These are phyloP conservation scores for Notarius lentiginosus DNA, from an alignment of 2,113 vertebrate genomes.

Conservation along the genomic window DNA sequence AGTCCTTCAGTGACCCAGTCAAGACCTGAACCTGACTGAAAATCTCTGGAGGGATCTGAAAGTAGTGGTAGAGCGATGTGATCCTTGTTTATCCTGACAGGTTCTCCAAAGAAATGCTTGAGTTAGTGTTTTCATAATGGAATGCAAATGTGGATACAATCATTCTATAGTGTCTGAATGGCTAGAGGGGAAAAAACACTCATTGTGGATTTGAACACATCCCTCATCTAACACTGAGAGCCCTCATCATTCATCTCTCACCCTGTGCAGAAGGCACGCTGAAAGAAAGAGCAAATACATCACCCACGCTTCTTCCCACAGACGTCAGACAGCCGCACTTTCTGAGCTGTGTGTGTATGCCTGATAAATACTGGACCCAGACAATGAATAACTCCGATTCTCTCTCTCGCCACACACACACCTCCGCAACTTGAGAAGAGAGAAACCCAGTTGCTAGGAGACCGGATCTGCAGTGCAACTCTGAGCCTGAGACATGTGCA, in stretches of 20 bases:
- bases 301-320: slow-evolving; percentile 23
- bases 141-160: background rate
- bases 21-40: background rate
- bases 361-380: slow-evolving; percentile 50
- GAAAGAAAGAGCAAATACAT: slow-evolving; percentile 12
- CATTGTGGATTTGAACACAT: background rate
- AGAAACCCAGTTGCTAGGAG: slow-evolving; percentile 73
- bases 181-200: background rate
- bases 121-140: background rate
- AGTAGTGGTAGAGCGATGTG: background rate
- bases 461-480: slow-evolving; percentile 63
- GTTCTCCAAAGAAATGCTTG: background rate
- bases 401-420: slow-evolving; percentile 14
- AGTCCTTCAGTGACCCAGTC: background rate
- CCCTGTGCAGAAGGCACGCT: slow-evolving; percentile 8
- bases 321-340: slow-evolving; percentile 35
- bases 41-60: background rate
- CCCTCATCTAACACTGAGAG: background rate
- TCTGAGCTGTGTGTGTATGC: slow-evolving; percentile 25
- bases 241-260: slow-evolving; percentile 4
- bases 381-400: slow-evolving; percentile 62
- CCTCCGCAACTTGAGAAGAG: slow-evolving; percentile 55
- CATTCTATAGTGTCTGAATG: too few relatives aligned
- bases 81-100: background rate
- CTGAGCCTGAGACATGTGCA: slow-evolving; percentile 73